Evolutionary conservation across 2,888 invertebrate species (phyloP), one percentile per base, ranked within the genome.

Genomic region (Drosophila robusta): DNA sequence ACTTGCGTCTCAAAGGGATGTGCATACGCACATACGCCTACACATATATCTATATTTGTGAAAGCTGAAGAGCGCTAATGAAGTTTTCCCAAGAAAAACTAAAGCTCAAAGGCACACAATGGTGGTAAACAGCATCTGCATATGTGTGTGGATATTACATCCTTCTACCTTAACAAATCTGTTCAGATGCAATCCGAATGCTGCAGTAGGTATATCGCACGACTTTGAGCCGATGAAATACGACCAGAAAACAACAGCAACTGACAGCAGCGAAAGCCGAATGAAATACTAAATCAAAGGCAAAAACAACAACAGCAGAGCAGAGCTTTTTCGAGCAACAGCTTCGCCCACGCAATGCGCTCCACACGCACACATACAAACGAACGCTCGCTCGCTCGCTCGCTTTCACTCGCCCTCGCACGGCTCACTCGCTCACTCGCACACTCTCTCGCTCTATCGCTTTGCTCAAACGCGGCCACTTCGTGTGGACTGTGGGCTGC

Each of bases 271-370:
- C 1, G 18, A 22, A 16, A 9, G 9, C 18, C 39, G 14, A 39
- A n/a, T 46, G 9, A 51, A 51, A 38, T 26, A 32, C 32, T 14
- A 44, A 24, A 24, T 18, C 22, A n/a, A 64, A 44, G 22, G 29
- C 64, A 65, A 55, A 36, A 64, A 49, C 24, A 49, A 41, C 12
- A 57, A 44, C 50, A 64, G 29, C n/a, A 49, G 8, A 45, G 39
- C 38, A 58, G 71, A 75, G 75, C 75, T 75, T 75, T 66, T 60
- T 29, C 56, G 45, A 70, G 75, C 65, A 74, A 62, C 75, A 75
- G 67, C 64, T 67, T 67, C 76, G 64, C 72, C 76, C 61, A 75
- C 68, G 18, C 63, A 51, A 32, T 12, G 12, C 36, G 57, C 26
- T 3, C 18, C 8, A 8, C 42, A 36, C 34, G 14, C 12, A 26